Evolutionary conservation across 2,797 vertebrate species (phyloP).

Genomic region (Spinus pinus): DNA sequence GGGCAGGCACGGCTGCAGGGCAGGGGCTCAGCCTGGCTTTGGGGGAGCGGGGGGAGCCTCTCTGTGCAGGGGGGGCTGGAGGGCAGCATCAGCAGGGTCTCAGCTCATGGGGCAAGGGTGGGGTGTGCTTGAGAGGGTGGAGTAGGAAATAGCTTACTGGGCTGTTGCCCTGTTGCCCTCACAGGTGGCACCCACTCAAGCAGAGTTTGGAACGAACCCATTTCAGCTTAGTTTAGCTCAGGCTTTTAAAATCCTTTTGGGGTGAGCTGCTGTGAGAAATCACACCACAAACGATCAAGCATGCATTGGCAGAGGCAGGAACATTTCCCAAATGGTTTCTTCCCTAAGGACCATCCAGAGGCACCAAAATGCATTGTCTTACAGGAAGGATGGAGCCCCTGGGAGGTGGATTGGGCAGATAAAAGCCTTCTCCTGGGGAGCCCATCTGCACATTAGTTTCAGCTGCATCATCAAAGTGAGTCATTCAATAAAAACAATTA

Average conservation of each 20-base stretch:
- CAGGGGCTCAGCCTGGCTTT: neutral
- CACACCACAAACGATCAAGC: neutral
- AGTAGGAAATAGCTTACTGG: neutral
- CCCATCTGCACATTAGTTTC: slow-evolving; percentile 28
- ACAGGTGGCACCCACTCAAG: neutral
- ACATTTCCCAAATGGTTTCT: neutral
- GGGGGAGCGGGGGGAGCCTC: neutral
- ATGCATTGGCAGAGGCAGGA: neutral
- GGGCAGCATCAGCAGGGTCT: neutral
- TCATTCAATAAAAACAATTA: slow-evolving; percentile 75
- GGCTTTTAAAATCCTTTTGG: neutral
- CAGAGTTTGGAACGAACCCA: neutral
- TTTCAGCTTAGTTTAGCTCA: neutral
- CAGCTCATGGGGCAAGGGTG: fast-evolving
- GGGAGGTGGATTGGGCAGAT: neutral
- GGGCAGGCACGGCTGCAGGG: neutral
- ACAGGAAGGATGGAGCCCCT: neutral
- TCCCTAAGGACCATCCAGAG: neutral
- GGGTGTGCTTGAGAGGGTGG: neutral
- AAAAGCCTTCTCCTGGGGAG: neutral
- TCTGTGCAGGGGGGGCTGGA: neutral
- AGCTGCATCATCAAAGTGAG: slow-evolving; percentile 55
- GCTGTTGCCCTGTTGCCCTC: neutral
- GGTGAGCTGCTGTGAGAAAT: neutral
- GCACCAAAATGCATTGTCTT: neutral